Evolutionary conservation across 2,113 vertebrate species (phyloP).

Genomic region (Shinisaurus crocodilurus): DNA sequence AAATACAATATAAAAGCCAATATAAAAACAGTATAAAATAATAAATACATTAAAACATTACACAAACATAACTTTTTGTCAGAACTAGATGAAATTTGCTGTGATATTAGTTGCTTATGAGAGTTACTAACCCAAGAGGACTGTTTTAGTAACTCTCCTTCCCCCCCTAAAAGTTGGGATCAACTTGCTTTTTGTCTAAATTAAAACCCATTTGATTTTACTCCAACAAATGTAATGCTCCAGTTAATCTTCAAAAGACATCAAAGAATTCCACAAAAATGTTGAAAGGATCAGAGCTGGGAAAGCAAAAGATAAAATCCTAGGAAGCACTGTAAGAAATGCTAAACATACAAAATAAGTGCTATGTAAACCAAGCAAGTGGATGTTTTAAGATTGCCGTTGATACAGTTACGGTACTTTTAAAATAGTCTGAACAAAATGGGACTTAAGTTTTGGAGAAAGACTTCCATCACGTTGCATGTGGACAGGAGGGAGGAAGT

Average conservation of each 20-base stretch:
- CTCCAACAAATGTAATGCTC: neutral
- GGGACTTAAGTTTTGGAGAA: conserved; percentile 7
- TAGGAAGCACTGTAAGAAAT: neutral
- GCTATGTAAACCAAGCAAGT: neutral
- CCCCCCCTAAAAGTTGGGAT: neutral
- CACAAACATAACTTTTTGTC: no score
- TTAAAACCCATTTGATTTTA: conserved; percentile 14
- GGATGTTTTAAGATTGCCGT: neutral
- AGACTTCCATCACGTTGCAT: neutral
- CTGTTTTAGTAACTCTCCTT: neutral
- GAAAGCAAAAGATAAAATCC: neutral
- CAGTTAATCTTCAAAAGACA: conserved; percentile 25
- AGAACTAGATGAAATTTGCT: no score
- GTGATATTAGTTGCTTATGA: no score
- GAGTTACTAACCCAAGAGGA: neutral
- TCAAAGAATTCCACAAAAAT: neutral
- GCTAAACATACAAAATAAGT: conserved; percentile 21
- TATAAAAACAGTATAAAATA: no score
- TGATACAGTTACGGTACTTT: neutral
- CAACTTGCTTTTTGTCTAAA: conserved; percentile 15
- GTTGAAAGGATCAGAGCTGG: neutral
- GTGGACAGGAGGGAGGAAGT: neutral
- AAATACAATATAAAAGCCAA: no score
- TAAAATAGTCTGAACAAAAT: neutral
- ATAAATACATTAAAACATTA: no score